phyloP scores from a whole-genome alignment of 2,113 vertebrate species.

The Ammodytes marinus region DNA sequence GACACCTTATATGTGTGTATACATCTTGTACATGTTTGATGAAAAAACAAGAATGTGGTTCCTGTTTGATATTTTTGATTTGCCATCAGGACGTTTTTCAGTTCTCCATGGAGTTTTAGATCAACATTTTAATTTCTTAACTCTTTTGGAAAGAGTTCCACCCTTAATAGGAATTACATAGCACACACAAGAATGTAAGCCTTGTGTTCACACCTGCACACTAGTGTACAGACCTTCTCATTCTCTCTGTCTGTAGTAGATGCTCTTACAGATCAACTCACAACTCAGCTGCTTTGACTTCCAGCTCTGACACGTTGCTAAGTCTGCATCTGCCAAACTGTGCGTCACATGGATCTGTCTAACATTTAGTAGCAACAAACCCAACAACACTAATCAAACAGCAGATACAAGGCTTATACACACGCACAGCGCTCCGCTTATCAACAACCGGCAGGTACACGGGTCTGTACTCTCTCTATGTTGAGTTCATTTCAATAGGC shows the following conservation, averaged over 20 bases:
- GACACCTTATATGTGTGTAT: not conserved
- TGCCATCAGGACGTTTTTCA: not conserved
- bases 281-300: slow-evolving; percentile 27
- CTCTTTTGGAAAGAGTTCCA: not conserved
- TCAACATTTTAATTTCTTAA: too few species aligned
- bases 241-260: not conserved
- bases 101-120: not conserved
- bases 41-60: too few species aligned
- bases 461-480: slow-evolving; percentile 30
- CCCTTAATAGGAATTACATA: not conserved
- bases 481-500: slow-evolving; percentile 50
- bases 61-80: too few species aligned
- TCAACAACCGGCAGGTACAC: slow-evolving; percentile 59
- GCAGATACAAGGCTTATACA: slow-evolving; percentile 50
- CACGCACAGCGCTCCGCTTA: slow-evolving; percentile 41
- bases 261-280: slow-evolving; percentile 8
- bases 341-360: slow-evolving; percentile 29
- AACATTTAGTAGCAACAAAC: slow-evolving; percentile 51
- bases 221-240: not conserved
- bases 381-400: slow-evolving; percentile 69
- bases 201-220: not conserved
- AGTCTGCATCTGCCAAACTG: slow-evolving; percentile 40
- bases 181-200: not conserved
- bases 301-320: slow-evolving; percentile 19
- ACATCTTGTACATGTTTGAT: not conserved